Evolutionary conservation across 2,113 vertebrate species (phyloP).

Genomic region (Heterotis niloticus): DNA sequence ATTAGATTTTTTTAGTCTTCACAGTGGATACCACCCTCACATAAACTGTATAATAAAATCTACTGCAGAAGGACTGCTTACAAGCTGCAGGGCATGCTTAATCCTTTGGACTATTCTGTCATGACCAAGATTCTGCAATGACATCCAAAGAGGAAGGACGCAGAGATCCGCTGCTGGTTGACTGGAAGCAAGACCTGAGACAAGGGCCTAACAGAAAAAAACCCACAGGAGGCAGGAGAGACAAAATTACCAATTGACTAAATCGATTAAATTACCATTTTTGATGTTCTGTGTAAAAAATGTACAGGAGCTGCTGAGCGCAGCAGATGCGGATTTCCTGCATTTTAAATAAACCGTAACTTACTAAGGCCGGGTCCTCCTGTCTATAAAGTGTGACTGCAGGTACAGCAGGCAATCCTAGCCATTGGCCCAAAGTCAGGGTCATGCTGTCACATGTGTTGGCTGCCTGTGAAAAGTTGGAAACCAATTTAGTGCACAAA

Average conservation of each 20-base stretch:
- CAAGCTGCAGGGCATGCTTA: conserved; percentile 76
- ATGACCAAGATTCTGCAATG: conserved; percentile 87
- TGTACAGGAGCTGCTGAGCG: background rate
- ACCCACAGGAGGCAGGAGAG: conserved; percentile 10
- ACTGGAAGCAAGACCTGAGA: conserved; percentile 86
- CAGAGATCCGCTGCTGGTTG: conserved; percentile 86
- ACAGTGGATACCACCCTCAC: background rate
- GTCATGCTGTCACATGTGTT: conserved; percentile 91
- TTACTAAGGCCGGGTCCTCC: conserved; percentile 87
- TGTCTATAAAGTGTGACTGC: conserved; percentile 90
- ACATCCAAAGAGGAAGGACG: conserved; percentile 90
- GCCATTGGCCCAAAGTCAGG: conserved; percentile 84
- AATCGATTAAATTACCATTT: background rate
- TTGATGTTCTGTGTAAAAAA: background rate
- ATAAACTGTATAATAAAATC: background rate
- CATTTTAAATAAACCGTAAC: background rate
- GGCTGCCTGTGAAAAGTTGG: conserved; percentile 69
- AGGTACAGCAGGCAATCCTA: conserved; percentile 85
- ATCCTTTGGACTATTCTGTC: conserved; percentile 86
- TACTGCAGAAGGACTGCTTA: conserved; percentile 42
- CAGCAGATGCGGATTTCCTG: background rate
- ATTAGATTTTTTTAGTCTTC: background rate
- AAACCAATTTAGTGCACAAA: conserved; percentile 15
- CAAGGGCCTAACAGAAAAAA: conserved; percentile 72
- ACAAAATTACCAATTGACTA: background rate